phyloP scores from a whole-genome alignment of 2,888 invertebrate species.

The Laothoe populi region DNA sequence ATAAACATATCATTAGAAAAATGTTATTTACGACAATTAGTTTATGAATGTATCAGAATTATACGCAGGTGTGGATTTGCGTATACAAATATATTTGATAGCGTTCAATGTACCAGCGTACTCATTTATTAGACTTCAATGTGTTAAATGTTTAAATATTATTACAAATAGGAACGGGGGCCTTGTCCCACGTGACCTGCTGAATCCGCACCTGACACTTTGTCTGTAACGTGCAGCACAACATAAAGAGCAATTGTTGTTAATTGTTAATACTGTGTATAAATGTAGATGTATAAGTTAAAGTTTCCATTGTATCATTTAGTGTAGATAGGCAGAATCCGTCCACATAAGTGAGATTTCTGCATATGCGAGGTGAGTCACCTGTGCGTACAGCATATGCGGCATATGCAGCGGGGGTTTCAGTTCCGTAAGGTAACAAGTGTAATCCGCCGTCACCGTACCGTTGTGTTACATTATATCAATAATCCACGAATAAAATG shows the following conservation, averaged over 20 bases:
- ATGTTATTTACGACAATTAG: slow-evolving; percentile 12
- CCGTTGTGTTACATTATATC: slow-evolving; percentile 49
- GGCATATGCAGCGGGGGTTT: background rate
- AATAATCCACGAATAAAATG: slow-evolving; percentile 69
- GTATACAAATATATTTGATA: background rate
- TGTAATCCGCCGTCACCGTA: slow-evolving; percentile 55
- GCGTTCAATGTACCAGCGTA: slow-evolving; percentile 13
- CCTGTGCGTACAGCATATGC: background rate
- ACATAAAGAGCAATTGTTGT: slow-evolving; percentile 21
- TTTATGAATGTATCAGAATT: slow-evolving; percentile 7
- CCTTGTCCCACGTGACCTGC: background rate
- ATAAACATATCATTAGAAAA: slow-evolving; percentile 18
- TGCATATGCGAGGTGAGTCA: slow-evolving; percentile 34
- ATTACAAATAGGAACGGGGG: background rate
- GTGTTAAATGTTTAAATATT: slow-evolving; percentile 18
- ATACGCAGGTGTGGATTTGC: slow-evolving; percentile 14
- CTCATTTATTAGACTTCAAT: slow-evolving; percentile 1
- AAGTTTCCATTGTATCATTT: slow-evolving; percentile 28
- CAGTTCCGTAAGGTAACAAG: slow-evolving; percentile 31
- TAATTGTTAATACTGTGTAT: slow-evolving; percentile 21
- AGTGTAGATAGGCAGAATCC: slow-evolving; percentile 64
- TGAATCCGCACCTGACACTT: slow-evolving; percentile 6
- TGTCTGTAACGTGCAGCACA: slow-evolving; percentile 18
- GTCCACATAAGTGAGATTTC: slow-evolving; percentile 66
- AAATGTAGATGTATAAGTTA: slow-evolving; percentile 20